A percentile compares a stretch with the other conserved stretches of the same genome.
These are phyloP conservation scores for Notiomystis cincta DNA, from an alignment of 2,113 vertebrate species.

Conservation along the genomic window DNA sequence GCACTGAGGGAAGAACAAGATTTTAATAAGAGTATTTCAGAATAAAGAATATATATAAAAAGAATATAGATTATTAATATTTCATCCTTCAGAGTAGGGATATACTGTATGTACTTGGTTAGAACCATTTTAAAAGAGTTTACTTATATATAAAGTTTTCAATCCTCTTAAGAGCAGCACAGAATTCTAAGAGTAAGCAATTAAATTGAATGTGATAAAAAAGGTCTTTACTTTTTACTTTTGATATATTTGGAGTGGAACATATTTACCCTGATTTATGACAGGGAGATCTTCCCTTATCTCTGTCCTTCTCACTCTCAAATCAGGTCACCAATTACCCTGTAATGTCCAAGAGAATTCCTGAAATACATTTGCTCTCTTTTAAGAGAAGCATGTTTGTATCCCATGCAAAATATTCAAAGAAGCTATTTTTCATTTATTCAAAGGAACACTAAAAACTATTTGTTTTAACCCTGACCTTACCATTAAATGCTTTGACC, in stretches of 20 bases:
- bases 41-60: neutral
- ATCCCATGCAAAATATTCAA: neutral
- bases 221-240: neutral
- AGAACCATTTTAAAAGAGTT: neutral
- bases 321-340: neutral
- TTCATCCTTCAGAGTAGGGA: neutral
- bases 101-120: neutral
- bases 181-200: neutral
- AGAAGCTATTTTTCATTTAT: neutral
- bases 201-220: neutral
- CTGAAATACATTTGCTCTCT: neutral
- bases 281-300: neutral
- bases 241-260: neutral
- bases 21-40: neutral
- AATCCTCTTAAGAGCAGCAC: neutral
- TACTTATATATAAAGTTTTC: neutral
- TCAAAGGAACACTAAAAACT: slow-evolving; percentile 3
- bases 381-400: neutral
- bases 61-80: neutral
- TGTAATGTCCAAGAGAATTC: neutral
- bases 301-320: neutral
- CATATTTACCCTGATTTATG: neutral
- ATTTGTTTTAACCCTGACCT: slow-evolving; percentile 51
- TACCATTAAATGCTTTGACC: slow-evolving; percentile 45
- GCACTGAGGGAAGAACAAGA: neutral